Evolutionary conservation across 2,888 invertebrate species (phyloP), one percentile per base, ranked within the genome.

Genomic region (Craniophora ligustri): DNA sequence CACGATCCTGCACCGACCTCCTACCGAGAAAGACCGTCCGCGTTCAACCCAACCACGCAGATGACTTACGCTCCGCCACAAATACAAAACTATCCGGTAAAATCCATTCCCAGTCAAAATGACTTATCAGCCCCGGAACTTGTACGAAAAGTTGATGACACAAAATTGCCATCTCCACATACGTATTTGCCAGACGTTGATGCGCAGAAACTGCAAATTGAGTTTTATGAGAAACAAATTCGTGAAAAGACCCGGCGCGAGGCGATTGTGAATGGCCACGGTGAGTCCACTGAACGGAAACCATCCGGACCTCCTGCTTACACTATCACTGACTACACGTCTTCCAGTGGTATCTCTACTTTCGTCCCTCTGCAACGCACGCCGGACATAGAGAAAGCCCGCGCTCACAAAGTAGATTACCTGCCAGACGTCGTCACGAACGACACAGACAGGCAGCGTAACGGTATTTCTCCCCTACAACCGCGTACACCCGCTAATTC

Each of bases 141-240:
- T 15, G 92, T 94, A 15, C 76, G 79, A 2, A 78, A 78, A 63
- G 67, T 78, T 46, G 82, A 76, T 66, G 84, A 79, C 30, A 67
- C 68, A 3, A 74, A 76, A 40, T 64, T 64, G 15, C 65, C 66
- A 14, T 18, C 53, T 13, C 47, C 44, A 40, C 35, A 62, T n/a
- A 2, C 44, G 2, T 60, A 69, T 55, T 50, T 72, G 6, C 82
- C 83, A 0, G 86, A 82, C 55, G 78, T 90, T 15, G 92, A 93
- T 55, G 91, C 93, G 2, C 89, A 89, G 51, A 82, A 84, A 48
- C 73, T 93, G 21, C 94, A 94, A 71, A 94, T 94, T 39, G 91
- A 93, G 63, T 94, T 94, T 72, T 94, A 94, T 66, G 94, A 94
- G 73, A 87, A 85, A 67, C 92, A 92, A 72, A 90, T 94, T 30